Base-by-base conservation (phyloP, 2,797 vertebrate genomes). In the Sebastes melanostomus region DNA sequence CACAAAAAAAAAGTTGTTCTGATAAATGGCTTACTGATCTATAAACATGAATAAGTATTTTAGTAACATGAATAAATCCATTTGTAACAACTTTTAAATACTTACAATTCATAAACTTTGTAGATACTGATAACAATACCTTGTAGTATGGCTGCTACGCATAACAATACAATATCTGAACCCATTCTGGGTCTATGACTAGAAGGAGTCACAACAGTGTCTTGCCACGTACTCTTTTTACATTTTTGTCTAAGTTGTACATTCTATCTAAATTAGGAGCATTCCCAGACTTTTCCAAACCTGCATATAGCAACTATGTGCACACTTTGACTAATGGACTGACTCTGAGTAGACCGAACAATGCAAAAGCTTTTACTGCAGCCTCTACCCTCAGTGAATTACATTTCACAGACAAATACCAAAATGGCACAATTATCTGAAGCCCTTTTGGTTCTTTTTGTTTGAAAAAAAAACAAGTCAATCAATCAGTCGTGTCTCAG, bases 371-470 rank as follows among this genome's bases (percentile, higher is more conserved):
- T 77, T 54, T 77, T 4, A 34, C 46, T 55, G 60, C 58, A 67
- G 63, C 42, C 42, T 70, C 59, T 8, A 2, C 68, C 18, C 50
- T 4, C 13, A 62, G 36, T 24, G 46, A 74, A 52, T 66, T 67
- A 25, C 25, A 10, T 36, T 18, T 61, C 52, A 81, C 34, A 71
- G 36, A 82, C 32, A 24, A 78, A 80, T 34, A 72, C 5, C 5
- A n/a, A 70, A 79, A 72, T 25, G 18, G 6, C 24, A 67, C 63
- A 80, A 75, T 75, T 62, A 84, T 72, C 58, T 60, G 14, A 75
- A 32, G 61, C 27, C 9, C 38, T 58, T 59, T 12, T 52, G 25
- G 4, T 67, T 61, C 10, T 68, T 80, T 79, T 54, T 72, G 27
- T 70, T 50, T 0, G 16, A 68, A 46, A 78, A 68, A 68, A 18